Base-by-base conservation (phyloP, 2,888 invertebrate species). In the Enchytraeus crypticus region DNA sequence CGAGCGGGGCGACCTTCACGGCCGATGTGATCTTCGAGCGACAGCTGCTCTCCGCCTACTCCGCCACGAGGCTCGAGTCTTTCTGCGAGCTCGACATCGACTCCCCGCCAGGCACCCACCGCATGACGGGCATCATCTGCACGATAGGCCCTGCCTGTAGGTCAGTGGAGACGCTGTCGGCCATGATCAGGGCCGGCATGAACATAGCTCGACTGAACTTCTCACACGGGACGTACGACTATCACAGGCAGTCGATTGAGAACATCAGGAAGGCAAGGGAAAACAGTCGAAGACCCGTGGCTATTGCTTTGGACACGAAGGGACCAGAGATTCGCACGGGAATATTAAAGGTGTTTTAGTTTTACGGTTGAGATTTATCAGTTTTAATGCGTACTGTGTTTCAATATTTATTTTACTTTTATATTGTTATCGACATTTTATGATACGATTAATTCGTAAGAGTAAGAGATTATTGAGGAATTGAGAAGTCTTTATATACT, bases 311-410 rank as follows among this genome's bases (percentile, higher is more conserved):
- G 66, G 96, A 98, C 74, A 98, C 97, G 11, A 97, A 97, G 80
- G 97, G 97, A 3, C 96, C 97, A 1, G 97, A 97, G 82, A 98
- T 97, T 76, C 86, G 97, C 74, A 97, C 96, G 64, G 97, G 97
- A n/a, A 84, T 96, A 33, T 83, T 96, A 66, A 88, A 88, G 79
- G n/a, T n/a, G n/a, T n/a, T n/a, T n/a, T n/a, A n/a, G n/a, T n/a
- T n/a, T n/a, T n/a, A n/a, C n/a, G n/a, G n/a, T n/a, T n/a, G n/a
- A n/a, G n/a, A n/a, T n/a, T n/a, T n/a, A n/a, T n/a, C n/a, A n/a
- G n/a, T n/a, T n/a, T n/a, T n/a, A n/a, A n/a, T n/a, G n/a, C n/a
- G n/a, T n/a, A n/a, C n/a, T n/a, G n/a, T n/a, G n/a, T n/a, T n/a
- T n/a, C n/a, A n/a, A n/a, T n/a, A n/a, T n/a, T n/a, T n/a, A n/a